Evolutionary conservation across 53 echinoderm and acorn worm species (phyloP), one percentile per base, ranked within the genome.

Genomic region (Zoroaster sp.): DNA sequence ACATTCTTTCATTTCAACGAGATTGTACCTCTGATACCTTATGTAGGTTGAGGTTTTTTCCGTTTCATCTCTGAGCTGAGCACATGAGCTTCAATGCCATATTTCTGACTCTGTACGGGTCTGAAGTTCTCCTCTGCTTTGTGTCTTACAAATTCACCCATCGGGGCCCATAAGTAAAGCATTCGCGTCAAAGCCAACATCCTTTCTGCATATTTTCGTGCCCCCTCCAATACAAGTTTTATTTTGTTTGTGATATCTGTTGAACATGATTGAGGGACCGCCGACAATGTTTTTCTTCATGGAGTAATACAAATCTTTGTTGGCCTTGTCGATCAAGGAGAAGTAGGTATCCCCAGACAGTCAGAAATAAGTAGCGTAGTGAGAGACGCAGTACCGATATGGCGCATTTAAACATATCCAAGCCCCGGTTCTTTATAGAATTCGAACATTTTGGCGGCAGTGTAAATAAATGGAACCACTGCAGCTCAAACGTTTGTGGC

Each of bases 361-460:
- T 74, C 17, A 87, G 87, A 40, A 94, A 93, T 4, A 94, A 66
- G 28, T 94, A 94, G 3, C 90, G 69, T 21, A 94, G 25, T 5
- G 90, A 92, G 2, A 94, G 88, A 21, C 94, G 90, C 0, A 83
- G 87, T 2, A 94, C 92, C 0, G 92, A 94, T 17, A 94, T 92
- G 17, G 92, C 92, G 55, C 90, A 90, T 70, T 92, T 90, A 42
- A 94, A 92, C 31, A 77, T 44, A 39, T 94, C 92, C 33, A 92
- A 89, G 0, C 51, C n/a, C 18, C 53, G n/a, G 52, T 3, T 91
- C 32, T 34, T 40, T 5, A n/a, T 92, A 92, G 39, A 94, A 94
- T 0, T 13, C 28, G 14, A 17, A 21, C 92, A 94, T 94, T 70
- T 94, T 94, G 0, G 77, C 87, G 4, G 92, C 20, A 0, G 92